Conservation (phyloP, 2,113 vertebrate genomes). For the Cercopithecus mona region DNA sequence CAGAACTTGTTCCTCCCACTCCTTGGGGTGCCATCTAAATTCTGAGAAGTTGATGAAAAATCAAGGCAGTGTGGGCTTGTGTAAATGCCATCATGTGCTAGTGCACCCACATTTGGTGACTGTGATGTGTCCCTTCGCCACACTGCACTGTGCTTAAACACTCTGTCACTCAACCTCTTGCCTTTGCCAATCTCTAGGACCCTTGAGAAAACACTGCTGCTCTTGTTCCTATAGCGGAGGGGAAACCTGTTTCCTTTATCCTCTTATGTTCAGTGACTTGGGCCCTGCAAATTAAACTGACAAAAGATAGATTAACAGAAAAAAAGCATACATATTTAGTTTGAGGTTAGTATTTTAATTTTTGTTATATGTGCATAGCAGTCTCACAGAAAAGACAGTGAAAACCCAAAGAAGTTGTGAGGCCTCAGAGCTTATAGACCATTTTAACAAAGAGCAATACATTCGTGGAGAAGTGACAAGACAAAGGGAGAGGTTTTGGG, state of each 20-base stretch:
- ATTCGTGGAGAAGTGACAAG: no score
- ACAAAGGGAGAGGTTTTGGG: neutral
- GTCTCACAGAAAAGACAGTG: neutral
- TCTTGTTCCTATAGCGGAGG: accelerated
- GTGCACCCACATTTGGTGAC: no score
- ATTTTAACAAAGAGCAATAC: neutral
- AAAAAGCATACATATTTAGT: neutral
- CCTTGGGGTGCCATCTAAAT: neutral
- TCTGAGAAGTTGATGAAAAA: neutral
- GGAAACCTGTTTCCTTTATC: neutral
- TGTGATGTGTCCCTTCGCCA: no score
- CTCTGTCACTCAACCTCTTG: neutral
- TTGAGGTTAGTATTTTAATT: neutral
- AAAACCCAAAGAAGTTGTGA: neutral
- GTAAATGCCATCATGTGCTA: neutral
- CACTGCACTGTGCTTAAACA: neutral
- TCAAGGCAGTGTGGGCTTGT: neutral
- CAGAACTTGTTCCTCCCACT: neutral
- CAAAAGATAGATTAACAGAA: neutral
- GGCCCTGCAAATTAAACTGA: neutral
- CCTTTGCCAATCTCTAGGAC: neutral
- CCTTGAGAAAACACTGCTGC: neutral
- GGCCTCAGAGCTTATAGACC: neutral
- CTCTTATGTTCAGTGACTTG: neutral
- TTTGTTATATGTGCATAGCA: no score